Percentiles rank a stretch among this genome's conserved stretches.
Conservation (phyloP, 2,888 invertebrate species). For the Athetis lepigone region DNA sequence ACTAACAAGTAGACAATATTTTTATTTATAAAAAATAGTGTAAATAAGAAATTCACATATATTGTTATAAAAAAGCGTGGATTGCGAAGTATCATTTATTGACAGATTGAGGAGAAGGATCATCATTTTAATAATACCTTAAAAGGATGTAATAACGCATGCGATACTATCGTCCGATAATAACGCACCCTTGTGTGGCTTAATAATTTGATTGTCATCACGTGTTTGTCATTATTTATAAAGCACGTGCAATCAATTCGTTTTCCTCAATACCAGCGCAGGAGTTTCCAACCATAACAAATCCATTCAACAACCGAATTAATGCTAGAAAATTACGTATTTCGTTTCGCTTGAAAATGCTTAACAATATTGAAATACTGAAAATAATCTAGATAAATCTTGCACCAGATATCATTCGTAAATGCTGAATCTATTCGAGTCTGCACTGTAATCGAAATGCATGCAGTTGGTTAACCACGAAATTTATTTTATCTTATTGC, state of each 20-base stretch:
- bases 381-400: conserved; percentile 9
- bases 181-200: too few relatives aligned
- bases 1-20: too few relatives aligned
- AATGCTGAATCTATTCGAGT: conserved; percentile 6
- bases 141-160: too few relatives aligned
- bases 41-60: too few relatives aligned
- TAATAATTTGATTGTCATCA: too few relatives aligned
- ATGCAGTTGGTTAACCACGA: conserved; percentile 16
- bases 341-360: conserved; percentile 28
- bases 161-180: too few relatives aligned
- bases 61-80: too few relatives aligned
- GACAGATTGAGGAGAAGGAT: too few relatives aligned
- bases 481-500: conserved; percentile 6
- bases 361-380: conserved; percentile 24
- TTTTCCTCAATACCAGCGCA: background rate
- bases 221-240: too few relatives aligned
- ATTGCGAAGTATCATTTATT: too few relatives aligned
- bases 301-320: conserved; percentile 30
- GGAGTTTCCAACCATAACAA: conserved; percentile 13
- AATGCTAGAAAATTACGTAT: conserved; percentile 12
- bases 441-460: conserved; percentile 1
- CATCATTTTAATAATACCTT: too few relatives aligned
- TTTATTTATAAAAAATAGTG: too few relatives aligned
- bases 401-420: background rate
- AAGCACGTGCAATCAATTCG: conserved; percentile 13